phyloP scores from a whole-genome alignment of 2,888 invertebrate species.

The Campoplex capitator region DNA sequence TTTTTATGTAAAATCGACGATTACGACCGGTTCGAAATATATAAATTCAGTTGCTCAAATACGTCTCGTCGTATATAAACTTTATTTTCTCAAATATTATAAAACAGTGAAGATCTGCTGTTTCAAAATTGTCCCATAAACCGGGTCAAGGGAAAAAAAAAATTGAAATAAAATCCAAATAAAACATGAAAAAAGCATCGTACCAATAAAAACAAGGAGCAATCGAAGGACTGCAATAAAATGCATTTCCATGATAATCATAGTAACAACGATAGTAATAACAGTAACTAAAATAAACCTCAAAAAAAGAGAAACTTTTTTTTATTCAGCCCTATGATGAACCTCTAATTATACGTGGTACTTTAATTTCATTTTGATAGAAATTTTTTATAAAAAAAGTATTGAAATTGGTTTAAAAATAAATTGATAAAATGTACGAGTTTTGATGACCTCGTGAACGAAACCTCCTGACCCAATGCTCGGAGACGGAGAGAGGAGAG shows the following conservation, averaged over 20 bases:
- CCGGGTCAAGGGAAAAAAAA: background rate
- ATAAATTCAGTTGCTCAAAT: background rate
- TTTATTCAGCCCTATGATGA: background rate
- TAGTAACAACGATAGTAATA: background rate
- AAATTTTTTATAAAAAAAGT: background rate
- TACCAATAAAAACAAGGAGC: background rate
- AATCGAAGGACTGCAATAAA: background rate
- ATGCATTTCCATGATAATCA: too few species aligned
- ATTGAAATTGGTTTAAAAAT: background rate
- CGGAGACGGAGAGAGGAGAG: background rate
- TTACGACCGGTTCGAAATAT: background rate
- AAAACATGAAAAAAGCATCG: background rate
- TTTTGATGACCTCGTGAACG: slow-evolving; percentile 9
- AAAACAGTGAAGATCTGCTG: background rate
- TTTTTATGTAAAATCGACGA: background rate
- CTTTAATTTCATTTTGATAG: background rate
- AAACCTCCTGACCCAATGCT: slow-evolving; percentile 68
- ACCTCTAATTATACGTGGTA: background rate
- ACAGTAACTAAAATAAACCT: background rate
- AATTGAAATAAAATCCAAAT: background rate
- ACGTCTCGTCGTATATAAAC: background rate
- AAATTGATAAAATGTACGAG: background rate
- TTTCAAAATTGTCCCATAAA: background rate
- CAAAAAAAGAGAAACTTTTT: background rate
- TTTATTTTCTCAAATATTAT: background rate